These are phyloP conservation scores for Eutolmus rufibarbis DNA, from an alignment of 2,888 invertebrate species.

Conservation along the genomic window DNA sequence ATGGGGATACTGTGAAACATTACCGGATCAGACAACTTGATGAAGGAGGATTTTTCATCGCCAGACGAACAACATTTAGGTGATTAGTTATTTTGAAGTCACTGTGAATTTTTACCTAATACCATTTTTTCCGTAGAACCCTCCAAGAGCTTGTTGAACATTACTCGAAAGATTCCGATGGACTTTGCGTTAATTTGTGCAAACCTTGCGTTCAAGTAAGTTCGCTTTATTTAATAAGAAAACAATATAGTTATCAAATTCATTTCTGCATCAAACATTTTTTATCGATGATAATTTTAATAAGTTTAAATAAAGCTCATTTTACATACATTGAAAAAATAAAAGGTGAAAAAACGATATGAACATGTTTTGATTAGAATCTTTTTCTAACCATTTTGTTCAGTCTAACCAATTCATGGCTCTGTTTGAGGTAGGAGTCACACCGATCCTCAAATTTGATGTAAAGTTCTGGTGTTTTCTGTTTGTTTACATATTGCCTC, in stretches of 20 bases:
- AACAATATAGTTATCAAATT: background rate
- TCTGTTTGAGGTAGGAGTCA: constrained; percentile 62
- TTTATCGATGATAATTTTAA: background rate
- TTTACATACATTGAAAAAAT: constrained; percentile 14
- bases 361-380: constrained; percentile 49
- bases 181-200: constrained; percentile 95
- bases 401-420: constrained; percentile 63
- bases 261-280: background rate
- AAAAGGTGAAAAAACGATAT: constrained; percentile 26
- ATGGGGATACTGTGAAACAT: constrained; percentile 99
- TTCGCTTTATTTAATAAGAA: constrained; percentile 13
- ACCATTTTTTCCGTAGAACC: constrained; percentile 67
- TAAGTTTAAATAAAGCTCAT: constrained; percentile 1
- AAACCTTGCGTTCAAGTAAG: constrained; percentile 92
- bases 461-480: constrained; percentile 33
- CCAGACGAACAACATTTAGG: constrained; percentile 92
- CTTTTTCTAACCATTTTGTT: constrained; percentile 48
- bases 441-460: constrained; percentile 41
- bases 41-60: constrained; percentile 99
- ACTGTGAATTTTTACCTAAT: background rate
- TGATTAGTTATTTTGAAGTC: constrained; percentile 42
- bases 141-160: constrained; percentile 97
- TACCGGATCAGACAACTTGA: constrained; percentile 98
- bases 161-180: constrained; percentile 97
- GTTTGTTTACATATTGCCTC: constrained; percentile 21